A percentile compares a stretch with the other conserved stretches of the same genome.
These are phyloP conservation scores for Parnassius orleans DNA, from an alignment of 2,888 invertebrate species.

Conservation along the genomic window DNA sequence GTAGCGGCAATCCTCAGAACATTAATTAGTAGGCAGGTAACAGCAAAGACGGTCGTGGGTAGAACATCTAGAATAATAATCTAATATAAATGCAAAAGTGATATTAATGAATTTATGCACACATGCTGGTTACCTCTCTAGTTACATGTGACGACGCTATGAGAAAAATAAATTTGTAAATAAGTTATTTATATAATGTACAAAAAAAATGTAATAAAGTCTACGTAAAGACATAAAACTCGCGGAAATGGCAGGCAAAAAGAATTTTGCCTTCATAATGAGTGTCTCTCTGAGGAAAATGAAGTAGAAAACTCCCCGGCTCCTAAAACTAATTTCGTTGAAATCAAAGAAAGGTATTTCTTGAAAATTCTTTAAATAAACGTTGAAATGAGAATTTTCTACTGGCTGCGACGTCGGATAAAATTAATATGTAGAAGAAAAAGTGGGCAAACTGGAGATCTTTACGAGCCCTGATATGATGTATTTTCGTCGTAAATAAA, in stretches of 20 bases:
- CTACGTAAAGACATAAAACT: background rate
- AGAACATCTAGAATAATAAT: conserved; percentile 15
- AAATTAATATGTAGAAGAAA: conserved; percentile 21
- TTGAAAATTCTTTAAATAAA: conserved; percentile 26
- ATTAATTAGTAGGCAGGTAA: conserved; percentile 15
- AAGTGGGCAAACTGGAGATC: conserved; percentile 8
- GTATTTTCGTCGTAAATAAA: conserved; percentile 26
- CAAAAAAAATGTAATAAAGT: background rate
- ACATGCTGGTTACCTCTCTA: background rate
- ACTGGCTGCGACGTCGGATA: conserved; percentile 5
- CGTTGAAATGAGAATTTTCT: conserved; percentile 25
- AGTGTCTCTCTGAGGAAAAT: conserved; percentile 5
- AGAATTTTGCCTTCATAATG: conserved; percentile 11
- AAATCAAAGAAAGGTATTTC: conserved; percentile 26
- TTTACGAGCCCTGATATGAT: conserved; percentile 10
- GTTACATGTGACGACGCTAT: too few relatives aligned
- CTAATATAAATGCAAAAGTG: conserved; percentile 14
- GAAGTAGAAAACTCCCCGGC: conserved; percentile 6
- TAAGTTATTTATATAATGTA: too few relatives aligned
- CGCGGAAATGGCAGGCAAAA: background rate
- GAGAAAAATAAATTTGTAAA: too few relatives aligned
- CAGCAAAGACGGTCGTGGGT: conserved; percentile 12
- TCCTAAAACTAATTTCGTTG: conserved; percentile 26
- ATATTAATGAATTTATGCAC: conserved; percentile 9
- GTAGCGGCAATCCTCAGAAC: background rate